Evolutionary conservation across 2,888 invertebrate genomes (phyloP), one percentile per base, ranked within the genome.

Genomic region (Andrena trimmerana): DNA sequence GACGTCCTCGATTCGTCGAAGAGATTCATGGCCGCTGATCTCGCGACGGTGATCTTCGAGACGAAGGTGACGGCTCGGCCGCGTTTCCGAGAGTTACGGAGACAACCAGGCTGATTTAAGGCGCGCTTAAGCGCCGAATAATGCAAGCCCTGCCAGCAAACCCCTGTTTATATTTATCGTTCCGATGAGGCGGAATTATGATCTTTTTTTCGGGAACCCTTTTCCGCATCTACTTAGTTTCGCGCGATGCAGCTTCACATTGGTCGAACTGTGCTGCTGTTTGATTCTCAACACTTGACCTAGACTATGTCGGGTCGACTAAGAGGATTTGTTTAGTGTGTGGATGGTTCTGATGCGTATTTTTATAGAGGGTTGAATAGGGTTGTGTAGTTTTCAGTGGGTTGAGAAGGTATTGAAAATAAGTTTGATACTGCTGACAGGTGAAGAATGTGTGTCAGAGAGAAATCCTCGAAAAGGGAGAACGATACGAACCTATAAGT

Each of bases 81-180:
- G 88, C 87, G 75, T 88, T 86, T 87, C 75, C 86, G 75, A 71
- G 83, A 88, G 77, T 88, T 87, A 87, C 79, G 67, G 54, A 80
- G 80, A 78, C 71, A 78, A 77, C 60, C 74, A 16, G 48, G 60
- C 81, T 86, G 86, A 88, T 88, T 88, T 88, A 88, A 83, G 31
- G 65, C 83, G 69, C 78, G 78, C 80, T 88, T 83, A 87, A 78
- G 77, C 77, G 81, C 20, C 59, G 79, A 86, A 82, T 83, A 87
- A 87, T 81, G 85, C 77, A 62, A 70, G 65, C 65, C 74, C 78
- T 69, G 83, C 69, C 75, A 69, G 79, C 76, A 57, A 57, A 57
- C 60, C 42, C 36, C 79, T 83, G 79, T 84, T 84, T 81, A 81
- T 87, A 83, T 88, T 86, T 87, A 86, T 88, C 82, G 83, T 84